Evolutionary conservation across 2,888 invertebrate genomes (phyloP).

Genomic region (Caenorhabditis sp.): DNA sequence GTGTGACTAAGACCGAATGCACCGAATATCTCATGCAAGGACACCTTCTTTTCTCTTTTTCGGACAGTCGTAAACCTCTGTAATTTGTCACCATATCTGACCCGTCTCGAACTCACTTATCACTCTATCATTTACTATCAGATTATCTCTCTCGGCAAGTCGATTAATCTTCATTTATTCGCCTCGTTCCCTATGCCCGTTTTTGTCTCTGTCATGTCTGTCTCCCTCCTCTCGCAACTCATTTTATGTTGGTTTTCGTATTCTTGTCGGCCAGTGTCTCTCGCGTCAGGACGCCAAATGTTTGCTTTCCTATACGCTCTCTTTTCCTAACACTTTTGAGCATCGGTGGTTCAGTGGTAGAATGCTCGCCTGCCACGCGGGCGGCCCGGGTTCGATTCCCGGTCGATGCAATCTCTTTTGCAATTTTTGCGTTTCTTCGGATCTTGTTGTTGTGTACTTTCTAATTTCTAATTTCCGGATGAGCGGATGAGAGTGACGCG

Average conservation of each 20-base stretch:
- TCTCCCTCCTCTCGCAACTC: no score
- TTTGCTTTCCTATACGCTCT: neutral
- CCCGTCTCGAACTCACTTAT: neutral
- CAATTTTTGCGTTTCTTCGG: no score
- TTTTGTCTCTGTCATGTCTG: no score
- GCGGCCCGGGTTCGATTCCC: conserved; percentile 80
- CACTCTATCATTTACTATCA: conserved; percentile 45
- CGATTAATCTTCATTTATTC: conserved; percentile 52
- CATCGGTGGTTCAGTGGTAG: conserved; percentile 79
- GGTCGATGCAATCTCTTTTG: conserved; percentile 74
- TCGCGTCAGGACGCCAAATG: neutral
- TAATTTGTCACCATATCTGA: conserved; percentile 38
- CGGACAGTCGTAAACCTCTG: conserved; percentile 1
- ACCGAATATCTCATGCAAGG: conserved; percentile 30
- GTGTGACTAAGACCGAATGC: conserved; percentile 19
- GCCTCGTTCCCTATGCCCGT: neutral
- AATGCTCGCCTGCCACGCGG: conserved; percentile 80
- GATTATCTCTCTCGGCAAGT: conserved; percentile 36
- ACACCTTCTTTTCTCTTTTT: conserved; percentile 22
- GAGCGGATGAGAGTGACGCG: conserved; percentile 48
- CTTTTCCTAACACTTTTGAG: conserved; percentile 11
- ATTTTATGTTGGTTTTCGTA: neutral
- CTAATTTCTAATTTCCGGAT: conserved; percentile 47
- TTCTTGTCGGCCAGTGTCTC: no score
- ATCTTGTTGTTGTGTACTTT: conserved; percentile 33